phyloP scores from a whole-genome alignment of 1,140 invertebrate species.

The Drosophila nigrodunni region DNA sequence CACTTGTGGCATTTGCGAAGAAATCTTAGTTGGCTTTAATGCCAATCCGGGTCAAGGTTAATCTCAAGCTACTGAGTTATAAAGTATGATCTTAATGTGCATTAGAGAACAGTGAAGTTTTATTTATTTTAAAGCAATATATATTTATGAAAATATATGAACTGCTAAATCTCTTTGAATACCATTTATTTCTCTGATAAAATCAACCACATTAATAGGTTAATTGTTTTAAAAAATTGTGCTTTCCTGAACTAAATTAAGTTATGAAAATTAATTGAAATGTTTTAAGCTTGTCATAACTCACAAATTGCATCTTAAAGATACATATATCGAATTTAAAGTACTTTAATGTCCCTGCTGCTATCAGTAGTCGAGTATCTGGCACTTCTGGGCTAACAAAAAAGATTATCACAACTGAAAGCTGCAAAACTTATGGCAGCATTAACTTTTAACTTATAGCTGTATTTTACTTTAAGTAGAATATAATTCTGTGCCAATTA shows the following conservation, averaged over 20 bases:
- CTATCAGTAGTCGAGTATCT: slow-evolving; percentile 6
- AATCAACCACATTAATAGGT: no score
- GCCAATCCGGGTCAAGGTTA: slow-evolving; percentile 5
- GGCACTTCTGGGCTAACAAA: not conserved
- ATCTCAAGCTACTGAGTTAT: not conserved
- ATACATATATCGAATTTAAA: slow-evolving; percentile 6
- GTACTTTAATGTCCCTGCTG: not conserved
- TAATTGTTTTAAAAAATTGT: no score
- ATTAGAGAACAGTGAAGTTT: no score
- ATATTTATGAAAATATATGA: no score
- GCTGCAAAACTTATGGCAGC: slow-evolving; percentile 25
- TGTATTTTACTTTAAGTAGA: slow-evolving; percentile 68
- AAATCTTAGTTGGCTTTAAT: not conserved
- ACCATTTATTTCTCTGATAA: no score
- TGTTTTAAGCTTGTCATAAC: slow-evolving; percentile 3
- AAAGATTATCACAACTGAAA: not conserved
- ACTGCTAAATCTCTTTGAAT: no score
- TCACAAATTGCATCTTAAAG: slow-evolving; percentile 2
- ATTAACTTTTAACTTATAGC: slow-evolving; percentile 73
- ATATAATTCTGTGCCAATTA: slow-evolving; percentile 71
- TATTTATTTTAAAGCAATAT: no score
- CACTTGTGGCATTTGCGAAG: slow-evolving; percentile 8
- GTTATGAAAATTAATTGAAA: slow-evolving; percentile 3
- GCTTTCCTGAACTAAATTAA: not conserved
- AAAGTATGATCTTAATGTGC: not conserved